Evolutionary conservation across 2,888 invertebrate species (phyloP).

Genomic region (Melinaea menophilus): DNA sequence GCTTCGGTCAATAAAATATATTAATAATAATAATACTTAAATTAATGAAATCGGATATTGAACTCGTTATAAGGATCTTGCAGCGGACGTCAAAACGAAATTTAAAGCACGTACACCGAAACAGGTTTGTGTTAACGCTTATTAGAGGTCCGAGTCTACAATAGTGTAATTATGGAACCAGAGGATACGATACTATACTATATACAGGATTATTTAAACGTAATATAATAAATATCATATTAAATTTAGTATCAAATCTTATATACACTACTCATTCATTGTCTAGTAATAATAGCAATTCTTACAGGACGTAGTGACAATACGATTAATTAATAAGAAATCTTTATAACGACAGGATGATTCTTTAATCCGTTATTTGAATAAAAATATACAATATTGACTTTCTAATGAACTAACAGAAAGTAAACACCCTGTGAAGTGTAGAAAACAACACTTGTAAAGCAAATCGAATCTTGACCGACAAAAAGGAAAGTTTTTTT

Average conservation of each 20-base stretch:
- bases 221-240: neutral
- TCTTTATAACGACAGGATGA: too few species aligned
- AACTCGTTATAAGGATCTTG: neutral
- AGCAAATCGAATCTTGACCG: conserved; percentile 62
- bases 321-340: too few species aligned
- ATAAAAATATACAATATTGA: neutral
- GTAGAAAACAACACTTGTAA: conserved; percentile 55
- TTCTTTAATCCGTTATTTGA: neutral
- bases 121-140: conserved; percentile 26
- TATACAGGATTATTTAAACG: conserved; percentile 10
- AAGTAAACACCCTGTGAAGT: conserved; percentile 23
- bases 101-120: conserved; percentile 5
- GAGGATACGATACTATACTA: conserved; percentile 39
- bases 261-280: too few species aligned
- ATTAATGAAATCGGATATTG: too few species aligned
- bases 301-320: too few species aligned
- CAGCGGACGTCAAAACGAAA: neutral
- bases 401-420: neutral
- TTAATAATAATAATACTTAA: too few species aligned
- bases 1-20: too few species aligned
- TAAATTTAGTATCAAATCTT: neutral
- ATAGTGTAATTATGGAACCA: conserved; percentile 50
- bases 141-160: conserved; percentile 37
- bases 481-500: conserved; percentile 41
- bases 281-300: too few species aligned